Evolutionary conservation across 2,888 invertebrate species (phyloP).

Genomic region (Ectemnius continuus): DNA sequence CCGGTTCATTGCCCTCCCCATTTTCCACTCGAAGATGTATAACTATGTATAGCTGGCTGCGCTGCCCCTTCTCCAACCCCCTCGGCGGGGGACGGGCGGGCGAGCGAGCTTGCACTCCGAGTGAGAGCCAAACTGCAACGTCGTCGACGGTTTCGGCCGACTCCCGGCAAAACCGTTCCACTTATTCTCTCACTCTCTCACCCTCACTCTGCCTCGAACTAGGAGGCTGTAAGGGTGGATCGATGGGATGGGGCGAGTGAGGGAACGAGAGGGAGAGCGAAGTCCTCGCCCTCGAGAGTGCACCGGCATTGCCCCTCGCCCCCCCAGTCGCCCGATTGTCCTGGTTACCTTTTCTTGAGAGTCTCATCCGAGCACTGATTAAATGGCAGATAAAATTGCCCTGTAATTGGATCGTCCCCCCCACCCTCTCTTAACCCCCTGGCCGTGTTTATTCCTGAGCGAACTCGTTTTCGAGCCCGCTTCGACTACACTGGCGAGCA

Average conservation of each 20-base stretch:
- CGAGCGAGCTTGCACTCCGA: background rate
- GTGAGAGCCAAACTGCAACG: conserved; percentile 1
- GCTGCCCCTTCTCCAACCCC: conserved; percentile 3
- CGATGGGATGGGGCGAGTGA: background rate
- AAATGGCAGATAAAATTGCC: background rate
- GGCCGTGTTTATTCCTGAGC: background rate
- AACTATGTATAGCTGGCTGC: conserved; percentile 19
- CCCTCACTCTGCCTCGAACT: too few species aligned
- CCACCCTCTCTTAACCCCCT: background rate
- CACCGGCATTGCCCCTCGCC: too few species aligned
- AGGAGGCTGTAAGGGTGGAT: background rate
- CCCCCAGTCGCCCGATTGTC: too few species aligned
- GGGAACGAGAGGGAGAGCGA: background rate
- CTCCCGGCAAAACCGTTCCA: conserved; percentile 1
- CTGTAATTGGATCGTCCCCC: background rate
- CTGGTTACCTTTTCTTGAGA: too few species aligned
- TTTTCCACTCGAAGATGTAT: conserved; percentile 23
- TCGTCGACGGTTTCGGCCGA: conserved; percentile 4
- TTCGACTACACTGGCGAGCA: too few species aligned
- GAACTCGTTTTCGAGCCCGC: background rate
- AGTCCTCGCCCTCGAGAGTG: too few species aligned
- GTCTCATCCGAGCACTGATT: too few species aligned
- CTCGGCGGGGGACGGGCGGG: background rate
- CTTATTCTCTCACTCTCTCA: background rate
- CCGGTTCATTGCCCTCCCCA: conserved; percentile 45